Base-by-base conservation (phyloP, 2,113 vertebrate genomes). In the Nestor notabilis region DNA sequence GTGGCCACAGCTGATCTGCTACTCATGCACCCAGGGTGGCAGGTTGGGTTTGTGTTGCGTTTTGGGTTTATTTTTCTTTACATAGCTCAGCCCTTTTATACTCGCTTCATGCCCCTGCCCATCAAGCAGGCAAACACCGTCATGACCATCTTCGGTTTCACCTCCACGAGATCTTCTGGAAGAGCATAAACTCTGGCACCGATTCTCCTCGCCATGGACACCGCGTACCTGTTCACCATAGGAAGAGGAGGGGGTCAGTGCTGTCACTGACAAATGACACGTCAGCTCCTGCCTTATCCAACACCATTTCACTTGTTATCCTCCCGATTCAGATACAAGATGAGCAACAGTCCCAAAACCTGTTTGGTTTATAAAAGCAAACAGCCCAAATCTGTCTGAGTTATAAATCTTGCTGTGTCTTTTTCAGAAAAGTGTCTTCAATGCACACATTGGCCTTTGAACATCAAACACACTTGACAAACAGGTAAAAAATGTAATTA, bases 81-180 rank as follows among this genome's bases (percentile, higher is more conserved):
- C 35, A 7, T 55, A 68, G 72, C 93, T 77, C 43, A 61, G 76
- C 74, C 77, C 49, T 82, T 90, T 98, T 99, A 99, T 85, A 98
- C 98, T 92, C 97, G 96, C 97, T 99, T 99, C 99, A 99, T 99
- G 82, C 99, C 99, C 93, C 99, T 97, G 79, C 99, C 99, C 99
- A 99, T 99, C 98, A 99, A 98, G 97, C 99, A 99, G 35, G 99
- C 99, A 89, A 99, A 99, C 95, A 99, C 98, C 0, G 99, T 99
- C 99, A 99, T 99, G 96, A 99, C 99, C 99, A 99, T 99, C 97
- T 99, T 99, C 24, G 97, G 99, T 77, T 99, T 99, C 93, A 99
- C 97, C 96, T 99, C 99, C 52, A 99, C 99, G 33, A 99, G 97
- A 86, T 99, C 99, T 65, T 99, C 99, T 1, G 99, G 99, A 63